These are phyloP conservation scores for Passer domesticus DNA, from an alignment of 2,113 vertebrate species.

Conservation along the genomic window DNA sequence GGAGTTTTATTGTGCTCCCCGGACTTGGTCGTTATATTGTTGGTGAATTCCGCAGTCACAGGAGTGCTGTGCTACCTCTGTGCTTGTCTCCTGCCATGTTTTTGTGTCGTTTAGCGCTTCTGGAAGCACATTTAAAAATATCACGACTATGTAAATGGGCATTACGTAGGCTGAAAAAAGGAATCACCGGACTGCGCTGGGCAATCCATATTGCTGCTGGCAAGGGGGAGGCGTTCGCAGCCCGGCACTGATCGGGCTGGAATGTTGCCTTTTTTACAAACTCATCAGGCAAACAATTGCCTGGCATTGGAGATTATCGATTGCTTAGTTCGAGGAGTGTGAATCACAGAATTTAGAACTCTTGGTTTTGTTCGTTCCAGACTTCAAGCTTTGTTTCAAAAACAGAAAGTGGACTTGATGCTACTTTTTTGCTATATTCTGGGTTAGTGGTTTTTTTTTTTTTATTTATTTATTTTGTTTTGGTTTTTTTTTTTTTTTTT, in stretches of 20 bases:
- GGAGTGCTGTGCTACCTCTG: background rate
- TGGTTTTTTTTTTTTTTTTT: too few species aligned
- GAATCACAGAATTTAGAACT: background rate
- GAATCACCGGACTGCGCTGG: slow-evolving; percentile 1
- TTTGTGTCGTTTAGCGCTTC: background rate
- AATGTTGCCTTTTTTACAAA: background rate
- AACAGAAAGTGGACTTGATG: background rate
- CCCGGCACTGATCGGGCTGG: background rate
- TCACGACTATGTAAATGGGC: background rate
- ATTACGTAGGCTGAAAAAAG: slow-evolving; percentile 22
- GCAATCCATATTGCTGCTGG: background rate
- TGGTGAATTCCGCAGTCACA: background rate
- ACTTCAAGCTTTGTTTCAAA: background rate
- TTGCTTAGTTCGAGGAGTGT: background rate
- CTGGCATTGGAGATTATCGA: background rate
- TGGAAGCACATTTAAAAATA: background rate
- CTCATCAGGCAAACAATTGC: background rate
- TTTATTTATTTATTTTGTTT: too few species aligned
- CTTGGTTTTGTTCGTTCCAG: background rate
- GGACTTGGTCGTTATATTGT: background rate
- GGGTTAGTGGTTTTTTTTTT: background rate
- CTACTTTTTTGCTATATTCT: background rate
- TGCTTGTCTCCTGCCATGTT: background rate
- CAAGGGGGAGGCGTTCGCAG: background rate
- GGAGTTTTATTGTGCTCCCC: background rate